phyloP scores from a whole-genome alignment of 2,113 vertebrate genomes.

The Gallinago undulata region DNA sequence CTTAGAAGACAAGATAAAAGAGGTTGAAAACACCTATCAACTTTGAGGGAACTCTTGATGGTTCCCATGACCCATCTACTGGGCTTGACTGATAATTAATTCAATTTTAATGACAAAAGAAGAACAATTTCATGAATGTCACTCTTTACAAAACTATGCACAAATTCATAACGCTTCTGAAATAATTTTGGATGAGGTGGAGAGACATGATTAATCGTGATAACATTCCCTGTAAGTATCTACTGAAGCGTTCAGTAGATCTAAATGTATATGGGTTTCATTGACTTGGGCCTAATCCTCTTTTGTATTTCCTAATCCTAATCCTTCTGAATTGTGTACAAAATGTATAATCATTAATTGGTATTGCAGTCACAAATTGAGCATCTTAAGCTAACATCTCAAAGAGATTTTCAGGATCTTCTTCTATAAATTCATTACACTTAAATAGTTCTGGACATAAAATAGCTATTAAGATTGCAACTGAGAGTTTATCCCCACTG shows the following conservation, averaged over 20 bases:
- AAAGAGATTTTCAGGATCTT: background rate
- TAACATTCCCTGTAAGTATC: background rate
- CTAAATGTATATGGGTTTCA: background rate
- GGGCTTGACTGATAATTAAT: background rate
- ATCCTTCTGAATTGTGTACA: background rate
- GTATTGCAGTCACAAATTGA: background rate
- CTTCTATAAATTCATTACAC: background rate
- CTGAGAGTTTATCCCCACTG: background rate
- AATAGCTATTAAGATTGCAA: background rate
- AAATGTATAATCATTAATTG: background rate
- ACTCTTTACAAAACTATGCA: background rate
- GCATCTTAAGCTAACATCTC: background rate
- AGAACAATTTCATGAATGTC: background rate
- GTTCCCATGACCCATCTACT: background rate
- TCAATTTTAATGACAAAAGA: background rate
- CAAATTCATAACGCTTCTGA: background rate
- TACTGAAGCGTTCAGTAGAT: fast-evolving
- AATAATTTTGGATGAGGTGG: background rate
- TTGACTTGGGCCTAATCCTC: background rate
- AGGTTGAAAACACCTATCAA: background rate
- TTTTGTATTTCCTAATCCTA: background rate
- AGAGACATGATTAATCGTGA: background rate
- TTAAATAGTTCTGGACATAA: background rate
- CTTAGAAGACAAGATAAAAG: background rate
- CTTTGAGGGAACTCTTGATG: background rate